Evolutionary conservation across 2,888 invertebrate genomes (phyloP).

Genomic region (Galerucella nymphaeae): DNA sequence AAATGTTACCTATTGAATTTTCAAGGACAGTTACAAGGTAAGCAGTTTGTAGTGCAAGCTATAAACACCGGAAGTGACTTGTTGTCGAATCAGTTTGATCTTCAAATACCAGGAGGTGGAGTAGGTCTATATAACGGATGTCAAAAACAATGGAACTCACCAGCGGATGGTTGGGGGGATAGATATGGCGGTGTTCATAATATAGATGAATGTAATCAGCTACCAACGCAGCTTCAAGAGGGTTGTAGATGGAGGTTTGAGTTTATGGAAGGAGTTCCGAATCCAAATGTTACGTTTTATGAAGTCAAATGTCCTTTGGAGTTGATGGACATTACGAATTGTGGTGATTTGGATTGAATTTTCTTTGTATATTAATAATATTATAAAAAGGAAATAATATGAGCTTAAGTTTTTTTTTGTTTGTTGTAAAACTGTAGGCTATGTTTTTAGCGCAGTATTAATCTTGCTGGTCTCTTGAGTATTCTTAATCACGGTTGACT

Average conservation of each 20-base stretch:
- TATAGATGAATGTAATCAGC: conserved; percentile 37
- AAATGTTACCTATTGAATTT: conserved; percentile 44
- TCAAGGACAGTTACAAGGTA: conserved; percentile 39
- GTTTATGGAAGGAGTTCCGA: conserved; percentile 43
- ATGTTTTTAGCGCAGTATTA: too few species aligned
- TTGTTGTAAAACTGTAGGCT: too few species aligned
- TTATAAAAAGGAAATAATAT: too few species aligned
- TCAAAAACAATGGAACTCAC: conserved; percentile 43
- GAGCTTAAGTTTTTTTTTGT: too few species aligned
- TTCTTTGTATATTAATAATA: background rate
- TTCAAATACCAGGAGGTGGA: conserved; percentile 50
- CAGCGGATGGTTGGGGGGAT: conserved; percentile 45
- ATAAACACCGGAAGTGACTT: conserved; percentile 47
- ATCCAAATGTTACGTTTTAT: conserved; percentile 42
- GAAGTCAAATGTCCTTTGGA: conserved; percentile 46
- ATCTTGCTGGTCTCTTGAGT: too few species aligned
- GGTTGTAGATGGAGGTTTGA: conserved; percentile 45
- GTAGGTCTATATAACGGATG: conserved; percentile 47
- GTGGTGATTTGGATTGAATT: conserved; percentile 24
- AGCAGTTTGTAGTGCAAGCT: conserved; percentile 42
- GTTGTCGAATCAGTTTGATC: conserved; percentile 47
- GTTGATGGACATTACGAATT: conserved; percentile 34
- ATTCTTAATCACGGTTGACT: too few species aligned
- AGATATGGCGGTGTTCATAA: conserved; percentile 45
- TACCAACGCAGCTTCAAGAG: conserved; percentile 41